phyloP scores from a whole-genome alignment of 2,113 vertebrate genomes.

The Pygoscelis antarcticus region DNA sequence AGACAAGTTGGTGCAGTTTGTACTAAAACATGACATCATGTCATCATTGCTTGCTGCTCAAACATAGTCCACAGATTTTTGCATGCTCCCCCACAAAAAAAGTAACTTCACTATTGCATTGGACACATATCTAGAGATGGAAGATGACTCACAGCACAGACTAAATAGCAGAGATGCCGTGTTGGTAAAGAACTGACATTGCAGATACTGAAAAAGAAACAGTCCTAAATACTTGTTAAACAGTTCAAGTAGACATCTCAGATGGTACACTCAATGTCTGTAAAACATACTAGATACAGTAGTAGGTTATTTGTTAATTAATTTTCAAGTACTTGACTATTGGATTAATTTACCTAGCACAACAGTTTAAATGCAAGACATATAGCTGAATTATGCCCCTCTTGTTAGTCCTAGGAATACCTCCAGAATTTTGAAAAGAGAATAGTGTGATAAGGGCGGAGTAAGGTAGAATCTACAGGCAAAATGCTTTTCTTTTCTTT shows the following conservation, averaged over 20 bases:
- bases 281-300: neutral
- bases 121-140: neutral
- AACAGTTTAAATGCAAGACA: neutral
- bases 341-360: neutral
- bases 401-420: neutral
- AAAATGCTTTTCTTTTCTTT: neutral
- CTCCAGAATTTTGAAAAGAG: neutral
- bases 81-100: neutral
- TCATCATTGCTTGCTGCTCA: neutral
- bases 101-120: neutral
- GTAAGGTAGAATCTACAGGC: too few species aligned
- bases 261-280: neutral
- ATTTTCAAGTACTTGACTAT: neutral
- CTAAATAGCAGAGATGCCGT: neutral
- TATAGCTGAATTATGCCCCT: neutral
- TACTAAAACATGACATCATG: neutral
- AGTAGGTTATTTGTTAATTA: neutral
- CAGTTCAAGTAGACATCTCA: neutral
- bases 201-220: neutral
- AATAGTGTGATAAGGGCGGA: neutral
- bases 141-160: neutral
- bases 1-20: neutral
- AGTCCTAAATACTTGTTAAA: neutral
- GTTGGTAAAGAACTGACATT: neutral
- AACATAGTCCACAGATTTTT: neutral